phyloP scores from a whole-genome alignment of 2,888 invertebrate genomes.

The Octonoba sinensis region DNA sequence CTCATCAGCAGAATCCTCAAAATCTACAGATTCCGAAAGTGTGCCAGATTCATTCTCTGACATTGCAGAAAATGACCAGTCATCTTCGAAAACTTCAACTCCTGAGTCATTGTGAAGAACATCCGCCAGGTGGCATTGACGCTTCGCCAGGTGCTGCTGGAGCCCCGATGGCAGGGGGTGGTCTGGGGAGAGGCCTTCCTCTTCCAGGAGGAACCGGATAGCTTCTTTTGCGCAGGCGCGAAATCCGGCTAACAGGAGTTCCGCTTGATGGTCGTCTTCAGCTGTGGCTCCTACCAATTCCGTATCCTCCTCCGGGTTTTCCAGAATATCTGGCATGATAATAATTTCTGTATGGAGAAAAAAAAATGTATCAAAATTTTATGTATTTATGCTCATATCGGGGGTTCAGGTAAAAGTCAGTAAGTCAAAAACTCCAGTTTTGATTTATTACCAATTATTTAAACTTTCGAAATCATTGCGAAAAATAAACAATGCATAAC shows the following conservation, averaged over 20 bases:
- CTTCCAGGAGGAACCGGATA: conserved; percentile 61
- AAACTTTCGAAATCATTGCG: too few species aligned
- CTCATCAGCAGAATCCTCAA: neutral
- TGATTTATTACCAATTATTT: too few species aligned
- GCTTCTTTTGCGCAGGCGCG: conserved; percentile 61
- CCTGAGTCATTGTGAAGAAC: conserved; percentile 46
- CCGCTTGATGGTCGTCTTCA: conserved; percentile 34
- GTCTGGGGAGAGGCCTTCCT: conserved; percentile 53
- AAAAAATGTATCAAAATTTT: neutral
- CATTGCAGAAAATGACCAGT: conserved; percentile 4
- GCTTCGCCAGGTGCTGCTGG: conserved; percentile 50
- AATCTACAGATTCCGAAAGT: neutral
- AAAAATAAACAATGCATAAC: too few species aligned
- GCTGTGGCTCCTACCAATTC: conserved; percentile 14
- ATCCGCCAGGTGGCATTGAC: conserved; percentile 47
- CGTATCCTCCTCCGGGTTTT: conserved; percentile 22
- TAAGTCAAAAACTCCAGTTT: too few species aligned
- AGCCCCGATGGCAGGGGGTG: conserved; percentile 57
- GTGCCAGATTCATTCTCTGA: conserved; percentile 16
- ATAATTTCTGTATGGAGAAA: neutral
- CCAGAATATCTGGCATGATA: conserved; percentile 39
- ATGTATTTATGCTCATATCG: too few species aligned
- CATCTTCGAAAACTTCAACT: conserved; percentile 27
- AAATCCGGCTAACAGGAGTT: conserved; percentile 52
- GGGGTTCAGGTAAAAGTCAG: too few species aligned